Conservation (phyloP, 2,888 invertebrate genomes). For the Xanthia icteritia region DNA sequence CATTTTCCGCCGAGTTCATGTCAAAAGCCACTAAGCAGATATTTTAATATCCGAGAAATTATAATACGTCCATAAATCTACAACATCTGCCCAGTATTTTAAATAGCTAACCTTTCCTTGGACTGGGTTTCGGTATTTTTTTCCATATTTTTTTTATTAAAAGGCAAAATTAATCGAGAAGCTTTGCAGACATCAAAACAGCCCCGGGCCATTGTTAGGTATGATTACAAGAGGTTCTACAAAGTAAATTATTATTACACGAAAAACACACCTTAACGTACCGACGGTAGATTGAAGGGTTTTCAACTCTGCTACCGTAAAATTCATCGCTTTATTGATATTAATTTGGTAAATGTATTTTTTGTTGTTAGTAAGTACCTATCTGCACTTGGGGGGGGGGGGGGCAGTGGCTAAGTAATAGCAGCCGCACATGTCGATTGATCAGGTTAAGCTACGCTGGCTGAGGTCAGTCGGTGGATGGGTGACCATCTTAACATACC, state of each 20-base stretch:
- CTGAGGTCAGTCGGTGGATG: no score
- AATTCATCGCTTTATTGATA: slow-evolving; percentile 66
- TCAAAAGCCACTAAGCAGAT: slow-evolving; percentile 69
- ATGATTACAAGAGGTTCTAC: slow-evolving; percentile 87
- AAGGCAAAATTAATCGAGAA: slow-evolving; percentile 87
- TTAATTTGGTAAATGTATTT: slow-evolving; percentile 58
- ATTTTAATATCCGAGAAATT: slow-evolving; percentile 71
- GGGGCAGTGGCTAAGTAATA: no score
- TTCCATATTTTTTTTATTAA: slow-evolving; percentile 82
- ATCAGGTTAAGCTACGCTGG: no score
- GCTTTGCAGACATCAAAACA: slow-evolving; percentile 87
- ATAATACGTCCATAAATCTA: slow-evolving; percentile 73
- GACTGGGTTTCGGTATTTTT: slow-evolving; percentile 73
- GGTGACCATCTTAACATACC: no score
- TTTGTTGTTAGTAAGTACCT: slow-evolving; percentile 33
- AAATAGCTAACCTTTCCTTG: slow-evolving; percentile 77
- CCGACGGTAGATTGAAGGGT: slow-evolving; percentile 70
- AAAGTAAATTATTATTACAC: slow-evolving; percentile 87
- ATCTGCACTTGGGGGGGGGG: no score
- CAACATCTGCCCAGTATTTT: slow-evolving; percentile 78
- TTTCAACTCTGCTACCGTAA: slow-evolving; percentile 65
- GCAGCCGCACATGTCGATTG: no score
- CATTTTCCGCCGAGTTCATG: slow-evolving; percentile 68
- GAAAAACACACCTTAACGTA: slow-evolving; percentile 81
- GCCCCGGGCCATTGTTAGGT: slow-evolving; percentile 85